Conservation (phyloP, 2,888 invertebrate genomes). For the Cheilosia urbana region DNA sequence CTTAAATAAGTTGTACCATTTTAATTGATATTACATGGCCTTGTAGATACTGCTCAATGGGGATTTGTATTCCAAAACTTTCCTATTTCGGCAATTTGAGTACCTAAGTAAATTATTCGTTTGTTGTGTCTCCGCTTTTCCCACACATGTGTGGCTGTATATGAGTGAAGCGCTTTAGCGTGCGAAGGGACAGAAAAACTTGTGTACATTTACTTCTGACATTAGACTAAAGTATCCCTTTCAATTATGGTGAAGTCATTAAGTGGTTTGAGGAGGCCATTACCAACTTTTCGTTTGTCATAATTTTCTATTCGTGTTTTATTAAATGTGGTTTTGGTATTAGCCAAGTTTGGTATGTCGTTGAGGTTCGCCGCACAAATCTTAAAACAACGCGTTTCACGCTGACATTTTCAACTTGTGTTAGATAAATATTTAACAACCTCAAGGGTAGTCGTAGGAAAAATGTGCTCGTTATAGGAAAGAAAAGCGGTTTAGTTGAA, state of each 20-base stretch:
- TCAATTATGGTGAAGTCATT: slow-evolving; percentile 47
- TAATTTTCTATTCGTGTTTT: slow-evolving; percentile 22
- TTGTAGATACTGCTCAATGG: slow-evolving; percentile 38
- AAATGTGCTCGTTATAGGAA: too few relatives aligned
- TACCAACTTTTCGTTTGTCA: slow-evolving; percentile 1
- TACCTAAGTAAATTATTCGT: slow-evolving; percentile 39
- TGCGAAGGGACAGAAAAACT: neutral
- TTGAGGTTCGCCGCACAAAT: neutral
- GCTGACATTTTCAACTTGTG: too few relatives aligned
- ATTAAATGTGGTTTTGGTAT: slow-evolving; percentile 15
- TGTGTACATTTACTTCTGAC: slow-evolving; percentile 24
- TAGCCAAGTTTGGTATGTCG: neutral
- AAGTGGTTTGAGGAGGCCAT: slow-evolving; percentile 3
- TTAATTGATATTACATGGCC: slow-evolving; percentile 60
- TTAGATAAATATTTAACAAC: too few relatives aligned
- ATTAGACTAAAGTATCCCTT: slow-evolving; percentile 44
- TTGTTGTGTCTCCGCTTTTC: neutral
- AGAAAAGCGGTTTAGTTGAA: neutral
- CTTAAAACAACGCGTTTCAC: neutral
- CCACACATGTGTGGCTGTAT: neutral
- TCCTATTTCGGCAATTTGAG: slow-evolving; percentile 55
- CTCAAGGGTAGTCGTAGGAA: too few relatives aligned
- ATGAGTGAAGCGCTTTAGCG: too few relatives aligned
- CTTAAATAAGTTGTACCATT: slow-evolving; percentile 49
- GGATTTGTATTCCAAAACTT: slow-evolving; percentile 50